A percentile compares a stretch with the other conserved stretches of the same genome.
These are phyloP conservation scores for Creontiades dilutus DNA, from an alignment of 2,888 invertebrate genomes.

Conservation along the genomic window DNA sequence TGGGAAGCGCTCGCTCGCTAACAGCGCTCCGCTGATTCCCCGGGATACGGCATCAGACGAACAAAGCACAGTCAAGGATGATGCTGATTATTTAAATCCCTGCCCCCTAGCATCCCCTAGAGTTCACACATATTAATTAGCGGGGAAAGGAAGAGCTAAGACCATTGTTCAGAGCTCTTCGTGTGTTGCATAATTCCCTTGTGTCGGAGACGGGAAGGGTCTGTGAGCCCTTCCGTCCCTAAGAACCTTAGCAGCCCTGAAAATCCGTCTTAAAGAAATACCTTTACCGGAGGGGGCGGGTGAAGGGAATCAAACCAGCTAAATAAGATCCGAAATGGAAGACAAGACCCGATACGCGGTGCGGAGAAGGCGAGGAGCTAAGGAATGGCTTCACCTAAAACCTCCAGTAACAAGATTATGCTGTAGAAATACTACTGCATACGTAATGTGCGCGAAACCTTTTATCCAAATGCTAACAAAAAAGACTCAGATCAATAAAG, in stretches of 20 bases:
- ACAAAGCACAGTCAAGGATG: slow-evolving; percentile 71
- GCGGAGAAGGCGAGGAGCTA: slow-evolving; percentile 20
- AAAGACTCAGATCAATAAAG: slow-evolving; percentile 42
- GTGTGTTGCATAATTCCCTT: slow-evolving; percentile 72
- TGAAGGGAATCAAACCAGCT: slow-evolving; percentile 62
- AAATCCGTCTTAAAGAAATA: slow-evolving; percentile 71
- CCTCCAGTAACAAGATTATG: slow-evolving; percentile 76
- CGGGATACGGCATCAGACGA: slow-evolving; percentile 43
- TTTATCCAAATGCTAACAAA: slow-evolving; percentile 72
- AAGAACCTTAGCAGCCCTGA: slow-evolving; percentile 69
- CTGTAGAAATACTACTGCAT: slow-evolving; percentile 76
- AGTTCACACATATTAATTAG: slow-evolving; percentile 73
- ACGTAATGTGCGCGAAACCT: slow-evolving; percentile 76
- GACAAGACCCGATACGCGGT: slow-evolving; percentile 38
- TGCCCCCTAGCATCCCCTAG: slow-evolving; percentile 24
- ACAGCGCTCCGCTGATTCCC: slow-evolving; percentile 48
- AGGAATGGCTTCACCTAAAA: slow-evolving; percentile 75
- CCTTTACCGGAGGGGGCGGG: slow-evolving; percentile 49
- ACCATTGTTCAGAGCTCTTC: slow-evolving; percentile 69
- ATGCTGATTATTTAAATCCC: slow-evolving; percentile 72
- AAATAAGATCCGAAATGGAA: slow-evolving; percentile 69
- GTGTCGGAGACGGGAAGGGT: slow-evolving; percentile 50
- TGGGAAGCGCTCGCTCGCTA: neutral
- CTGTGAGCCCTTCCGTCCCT: slow-evolving; percentile 15
- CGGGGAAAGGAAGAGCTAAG: slow-evolving; percentile 63